These are phyloP conservation scores for Apotomis capreana DNA, from an alignment of 2,888 invertebrate species.

Conservation along the genomic window DNA sequence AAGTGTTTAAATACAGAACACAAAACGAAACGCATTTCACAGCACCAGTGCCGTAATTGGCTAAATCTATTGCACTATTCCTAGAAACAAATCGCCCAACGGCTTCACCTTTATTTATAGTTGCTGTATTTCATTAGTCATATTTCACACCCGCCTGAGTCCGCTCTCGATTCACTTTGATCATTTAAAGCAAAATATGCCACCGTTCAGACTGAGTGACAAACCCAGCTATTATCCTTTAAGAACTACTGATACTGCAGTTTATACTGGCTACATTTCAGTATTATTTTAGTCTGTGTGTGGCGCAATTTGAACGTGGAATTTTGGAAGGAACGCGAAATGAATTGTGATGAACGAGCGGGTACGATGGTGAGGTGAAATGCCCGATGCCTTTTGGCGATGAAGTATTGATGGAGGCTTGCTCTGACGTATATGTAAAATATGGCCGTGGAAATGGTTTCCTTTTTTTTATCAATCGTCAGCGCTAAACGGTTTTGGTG, in stretches of 20 bases:
- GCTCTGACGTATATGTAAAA: slow-evolving; percentile 48
- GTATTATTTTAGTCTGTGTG: slow-evolving; percentile 38
- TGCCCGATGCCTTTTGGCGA: slow-evolving; percentile 50
- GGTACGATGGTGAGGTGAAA: slow-evolving; percentile 47
- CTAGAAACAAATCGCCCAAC: slow-evolving; percentile 40
- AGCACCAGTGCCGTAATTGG: slow-evolving; percentile 38
- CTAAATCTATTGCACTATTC: slow-evolving; percentile 40
- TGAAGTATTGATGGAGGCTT: slow-evolving; percentile 50
- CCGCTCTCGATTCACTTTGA: slow-evolving; percentile 44
- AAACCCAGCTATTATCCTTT: background rate
- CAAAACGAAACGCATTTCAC: slow-evolving; percentile 36
- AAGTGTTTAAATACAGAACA: slow-evolving; percentile 11
- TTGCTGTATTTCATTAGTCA: slow-evolving; percentile 49
- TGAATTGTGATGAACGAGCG: slow-evolving; percentile 52
- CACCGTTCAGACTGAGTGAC: slow-evolving; percentile 25
- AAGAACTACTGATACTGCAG: slow-evolving; percentile 4
- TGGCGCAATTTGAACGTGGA: slow-evolving; percentile 46
- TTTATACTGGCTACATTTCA: background rate
- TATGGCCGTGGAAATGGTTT: slow-evolving; percentile 44
- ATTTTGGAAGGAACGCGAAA: slow-evolving; percentile 48
- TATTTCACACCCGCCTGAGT: slow-evolving; percentile 48
- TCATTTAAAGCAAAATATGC: slow-evolving; percentile 38
- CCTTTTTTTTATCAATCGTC: slow-evolving; percentile 43
- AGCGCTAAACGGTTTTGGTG: slow-evolving; percentile 35
- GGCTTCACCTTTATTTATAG: slow-evolving; percentile 41